A percentile compares a stretch with the other conserved stretches of the same genome.
phyloP scores from a whole-genome alignment of 64 coral and sea anemone genomes.

The Montipora foliosa region DNA sequence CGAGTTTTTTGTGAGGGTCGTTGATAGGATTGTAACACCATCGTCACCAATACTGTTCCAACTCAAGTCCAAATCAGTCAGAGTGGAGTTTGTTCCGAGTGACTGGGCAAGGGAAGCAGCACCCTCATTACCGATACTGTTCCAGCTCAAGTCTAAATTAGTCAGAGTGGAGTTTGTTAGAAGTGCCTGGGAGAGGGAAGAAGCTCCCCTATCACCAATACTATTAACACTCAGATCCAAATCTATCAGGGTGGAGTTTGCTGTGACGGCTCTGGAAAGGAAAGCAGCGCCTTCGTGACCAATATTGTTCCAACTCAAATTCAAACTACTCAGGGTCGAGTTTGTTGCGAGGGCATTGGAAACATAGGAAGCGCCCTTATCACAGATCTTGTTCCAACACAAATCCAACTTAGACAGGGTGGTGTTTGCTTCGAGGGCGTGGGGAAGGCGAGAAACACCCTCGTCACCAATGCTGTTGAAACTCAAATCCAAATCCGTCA shows the following conservation, averaged over 20 bases:
- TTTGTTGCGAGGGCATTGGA: neutral
- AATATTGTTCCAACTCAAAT: neutral
- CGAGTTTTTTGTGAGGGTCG: no score
- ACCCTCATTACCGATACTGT: neutral
- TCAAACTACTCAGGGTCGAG: neutral
- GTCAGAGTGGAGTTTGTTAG: neutral
- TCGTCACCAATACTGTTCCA: neutral
- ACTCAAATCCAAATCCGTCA: neutral
- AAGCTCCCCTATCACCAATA: neutral
- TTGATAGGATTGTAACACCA: no score
- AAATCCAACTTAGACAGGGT: neutral
- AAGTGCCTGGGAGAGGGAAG: neutral
- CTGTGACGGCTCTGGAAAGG: neutral
- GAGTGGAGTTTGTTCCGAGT: no score
- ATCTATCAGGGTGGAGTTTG: neutral
- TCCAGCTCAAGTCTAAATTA: neutral
- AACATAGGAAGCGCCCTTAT: neutral
- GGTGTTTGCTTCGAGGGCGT: neutral
- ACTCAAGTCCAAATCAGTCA: no score
- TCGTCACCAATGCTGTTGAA: neutral
- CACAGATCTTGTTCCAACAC: neutral
- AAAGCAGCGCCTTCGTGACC: neutral
- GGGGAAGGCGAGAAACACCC: neutral
- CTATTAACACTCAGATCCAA: neutral
- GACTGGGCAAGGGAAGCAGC: no score